Base-by-base conservation (phyloP, 2,113 vertebrate genomes). In the Lates calcarifer region DNA sequence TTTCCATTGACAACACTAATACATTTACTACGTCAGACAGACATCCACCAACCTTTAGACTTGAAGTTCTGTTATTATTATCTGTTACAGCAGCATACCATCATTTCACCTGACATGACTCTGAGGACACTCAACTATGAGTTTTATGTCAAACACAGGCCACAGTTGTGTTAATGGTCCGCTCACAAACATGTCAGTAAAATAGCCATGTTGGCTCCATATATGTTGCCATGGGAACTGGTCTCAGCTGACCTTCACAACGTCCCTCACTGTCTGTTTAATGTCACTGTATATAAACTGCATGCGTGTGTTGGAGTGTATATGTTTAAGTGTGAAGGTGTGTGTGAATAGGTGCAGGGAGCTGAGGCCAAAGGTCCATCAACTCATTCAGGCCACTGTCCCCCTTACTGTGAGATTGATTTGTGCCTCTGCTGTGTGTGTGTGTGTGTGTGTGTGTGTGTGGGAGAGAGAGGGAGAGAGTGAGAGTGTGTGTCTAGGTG, bases 401-500 rank as follows among this genome's bases (percentile, higher is more conserved):
- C 62, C 74, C 77, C 68, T 66, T 12, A 35, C 88, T 61, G 77
- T 26, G 72, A 39, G 78, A 83, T 51, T 83, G 79, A 77, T 87
- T 66, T 70, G 67, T 81, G 61, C 53, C 35, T 62, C 68, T 37
- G 31, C 35, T 62, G 73, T 37, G 31, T 1, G 70, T 68, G 49
- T 70, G 63, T 64, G 83, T 81, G 41, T 63, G 70, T n/a, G n/a
- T 61, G 77, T 35, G 29, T 1, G 69, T 71, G 55, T n/a, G n/a
- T n/a, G n/a, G n/a, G n/a, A n/a, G n/a, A n/a, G n/a, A n/a, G n/a
- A n/a, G 39, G 12, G 39, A 65, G 45, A 43, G 69, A n/a, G 39
- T 11, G 39, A 65, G 45, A 43, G 69, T 49, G 77, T 82, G 60
- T 90, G 94, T 73, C 66, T 86, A 94, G 92, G 93, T 90, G 94